These are phyloP conservation scores for Hydrophis major DNA, from an alignment of 2,797 vertebrate species.

Conservation along the genomic window DNA sequence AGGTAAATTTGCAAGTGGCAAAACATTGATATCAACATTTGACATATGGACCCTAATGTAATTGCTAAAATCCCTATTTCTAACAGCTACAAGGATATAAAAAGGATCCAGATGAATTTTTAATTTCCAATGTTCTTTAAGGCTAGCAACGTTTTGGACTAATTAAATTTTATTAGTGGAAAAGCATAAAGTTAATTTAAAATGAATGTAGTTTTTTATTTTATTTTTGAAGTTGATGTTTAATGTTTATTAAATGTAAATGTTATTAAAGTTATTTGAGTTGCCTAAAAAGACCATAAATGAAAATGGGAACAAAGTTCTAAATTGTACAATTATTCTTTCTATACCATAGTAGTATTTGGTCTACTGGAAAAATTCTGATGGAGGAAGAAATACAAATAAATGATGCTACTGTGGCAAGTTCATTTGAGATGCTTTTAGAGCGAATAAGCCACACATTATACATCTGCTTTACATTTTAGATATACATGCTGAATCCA, in stretches of 20 bases:
- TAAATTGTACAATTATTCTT: conserved; percentile 1
- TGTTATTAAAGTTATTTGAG: conserved; percentile 24
- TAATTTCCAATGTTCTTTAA: conserved; percentile 48
- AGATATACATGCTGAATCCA: neutral
- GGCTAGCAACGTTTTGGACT: conserved; percentile 26
- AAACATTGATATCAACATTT: conserved; percentile 32
- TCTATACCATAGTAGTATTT: neutral
- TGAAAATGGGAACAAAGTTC: neutral
- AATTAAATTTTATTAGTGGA: conserved; percentile 43
- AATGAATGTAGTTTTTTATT: neutral
- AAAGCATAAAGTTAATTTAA: conserved; percentile 41
- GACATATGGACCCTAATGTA: conserved; percentile 31
- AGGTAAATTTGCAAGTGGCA: conserved; percentile 20
- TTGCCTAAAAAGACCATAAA: conserved; percentile 16
- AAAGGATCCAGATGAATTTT: conserved; percentile 37
- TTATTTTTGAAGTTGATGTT: conserved; percentile 12
- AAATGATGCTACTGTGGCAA: neutral
- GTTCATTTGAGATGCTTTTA: neutral
- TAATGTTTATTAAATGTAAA: conserved; percentile 36
- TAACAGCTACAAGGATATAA: conserved; percentile 33
- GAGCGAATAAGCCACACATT: neutral
- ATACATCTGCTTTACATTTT: neutral
- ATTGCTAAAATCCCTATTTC: conserved; percentile 41
- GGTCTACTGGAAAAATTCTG: neutral
- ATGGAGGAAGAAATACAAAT: neutral